Percentiles rank a stretch among this genome's conserved stretches.
phyloP scores from a whole-genome alignment of 2,888 invertebrate species.

The Pasiphila rectangulata region DNA sequence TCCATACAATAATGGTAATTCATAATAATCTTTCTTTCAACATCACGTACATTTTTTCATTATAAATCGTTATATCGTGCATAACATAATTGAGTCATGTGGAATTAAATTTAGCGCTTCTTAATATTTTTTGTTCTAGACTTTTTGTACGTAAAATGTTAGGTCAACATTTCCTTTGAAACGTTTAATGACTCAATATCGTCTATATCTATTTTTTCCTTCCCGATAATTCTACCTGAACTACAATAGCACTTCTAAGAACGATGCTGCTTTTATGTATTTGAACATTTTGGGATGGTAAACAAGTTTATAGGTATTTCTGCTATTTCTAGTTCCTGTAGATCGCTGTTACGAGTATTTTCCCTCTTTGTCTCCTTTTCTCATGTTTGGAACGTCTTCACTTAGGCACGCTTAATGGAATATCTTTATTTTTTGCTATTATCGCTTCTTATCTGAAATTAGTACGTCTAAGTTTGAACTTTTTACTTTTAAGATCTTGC shows the following conservation, averaged over 20 bases:
- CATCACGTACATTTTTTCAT: not conserved
- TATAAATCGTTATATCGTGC: not conserved
- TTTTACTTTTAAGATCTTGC: too few relatives aligned
- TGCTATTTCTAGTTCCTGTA: too few relatives aligned
- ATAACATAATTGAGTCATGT: too few relatives aligned
- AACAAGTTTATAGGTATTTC: too few relatives aligned
- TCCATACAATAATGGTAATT: not conserved
- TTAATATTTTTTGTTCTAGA: not conserved
- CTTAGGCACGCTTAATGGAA: too few relatives aligned
- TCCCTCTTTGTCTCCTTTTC: too few relatives aligned
- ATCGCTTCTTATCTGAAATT: too few relatives aligned
- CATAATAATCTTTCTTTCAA: slow-evolving; percentile 8
- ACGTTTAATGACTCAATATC: slow-evolving; percentile 28
- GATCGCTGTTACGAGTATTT: too few relatives aligned
- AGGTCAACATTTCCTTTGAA: slow-evolving; percentile 13
- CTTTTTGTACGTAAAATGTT: not conserved
- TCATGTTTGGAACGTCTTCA: too few relatives aligned
- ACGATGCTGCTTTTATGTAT: slow-evolving; percentile 37
- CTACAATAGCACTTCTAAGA: slow-evolving; percentile 47
- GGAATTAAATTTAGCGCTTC: too few relatives aligned
- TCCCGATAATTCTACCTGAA: slow-evolving; percentile 31
- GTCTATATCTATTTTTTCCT: slow-evolving; percentile 26
- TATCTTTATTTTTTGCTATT: too few relatives aligned
- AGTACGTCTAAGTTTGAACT: too few relatives aligned
- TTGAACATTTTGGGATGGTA: slow-evolving; percentile 19